Percentiles rank a stretch among this genome's conserved stretches.
Evolutionary conservation across 2,797 vertebrate genomes (phyloP).

Genomic region (Alectoris magna): DNA sequence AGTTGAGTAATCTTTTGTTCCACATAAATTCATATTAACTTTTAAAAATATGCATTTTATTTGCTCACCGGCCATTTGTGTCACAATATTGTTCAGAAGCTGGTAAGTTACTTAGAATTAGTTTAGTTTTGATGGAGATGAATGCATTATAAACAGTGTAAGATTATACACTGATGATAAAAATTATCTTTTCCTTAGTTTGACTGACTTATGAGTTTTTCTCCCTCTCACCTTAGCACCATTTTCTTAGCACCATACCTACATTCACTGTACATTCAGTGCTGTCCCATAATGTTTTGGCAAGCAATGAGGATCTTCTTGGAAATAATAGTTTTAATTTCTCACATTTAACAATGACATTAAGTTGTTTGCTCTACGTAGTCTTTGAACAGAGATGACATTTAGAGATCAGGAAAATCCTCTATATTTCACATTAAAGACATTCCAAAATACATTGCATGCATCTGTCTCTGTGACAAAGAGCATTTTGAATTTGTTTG

Average conservation of each 20-base stretch:
- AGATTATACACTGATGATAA: neutral
- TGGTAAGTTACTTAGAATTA: neutral
- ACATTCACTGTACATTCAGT: neutral
- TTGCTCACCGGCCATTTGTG: neutral
- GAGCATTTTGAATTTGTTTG: neutral
- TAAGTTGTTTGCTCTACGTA: neutral
- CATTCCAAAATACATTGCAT: neutral
- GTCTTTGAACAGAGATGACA: neutral
- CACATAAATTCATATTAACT: neutral
- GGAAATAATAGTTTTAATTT: neutral
- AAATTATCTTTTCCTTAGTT: neutral
- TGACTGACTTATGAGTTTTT: no score
- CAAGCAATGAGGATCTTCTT: neutral
- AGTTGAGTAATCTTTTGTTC: neutral
- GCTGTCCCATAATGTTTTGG: neutral
- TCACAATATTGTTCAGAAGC: neutral
- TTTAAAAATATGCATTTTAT: neutral
- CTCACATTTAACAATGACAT: neutral
- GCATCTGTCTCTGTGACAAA: neutral
- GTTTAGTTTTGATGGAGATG: neutral
- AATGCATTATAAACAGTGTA: neutral
- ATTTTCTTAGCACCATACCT: neutral
- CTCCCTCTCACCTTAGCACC: neutral
- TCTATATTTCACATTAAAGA: neutral
- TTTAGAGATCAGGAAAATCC: neutral